These are phyloP conservation scores for Bruchidius siliquastri DNA, from an alignment of 2,888 invertebrate species.

Conservation along the genomic window DNA sequence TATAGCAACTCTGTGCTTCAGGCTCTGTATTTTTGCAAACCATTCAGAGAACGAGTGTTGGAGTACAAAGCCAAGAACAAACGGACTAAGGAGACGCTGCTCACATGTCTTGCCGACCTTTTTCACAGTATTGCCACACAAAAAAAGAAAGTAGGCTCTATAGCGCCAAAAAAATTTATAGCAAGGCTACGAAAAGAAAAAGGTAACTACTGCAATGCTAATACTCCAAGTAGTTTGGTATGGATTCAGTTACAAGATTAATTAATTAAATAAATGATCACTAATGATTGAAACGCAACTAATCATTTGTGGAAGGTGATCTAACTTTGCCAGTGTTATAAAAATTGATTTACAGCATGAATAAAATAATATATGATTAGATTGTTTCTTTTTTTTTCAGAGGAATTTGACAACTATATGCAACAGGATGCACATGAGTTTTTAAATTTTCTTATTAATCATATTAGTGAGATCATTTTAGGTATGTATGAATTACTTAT, in stretches of 20 bases:
- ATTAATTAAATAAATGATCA: too few species aligned
- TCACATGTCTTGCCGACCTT: slow-evolving; percentile 96
- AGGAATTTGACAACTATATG: slow-evolving; percentile 99
- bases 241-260: too few species aligned
- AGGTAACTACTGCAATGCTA: slow-evolving; percentile 58
- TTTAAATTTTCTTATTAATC: slow-evolving; percentile 97
- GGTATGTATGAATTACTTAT: slow-evolving; percentile 55
- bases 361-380: too few species aligned
- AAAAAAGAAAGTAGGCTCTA: slow-evolving; percentile 98
- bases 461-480: slow-evolving; percentile 95
- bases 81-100: slow-evolving; percentile 91
- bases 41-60: slow-evolving; percentile 96
- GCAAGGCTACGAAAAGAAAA: slow-evolving; percentile 97
- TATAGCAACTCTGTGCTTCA: slow-evolving; percentile 99
- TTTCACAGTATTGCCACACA: slow-evolving; percentile 99
- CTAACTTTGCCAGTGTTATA: too few species aligned
- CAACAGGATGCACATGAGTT: slow-evolving; percentile 99
- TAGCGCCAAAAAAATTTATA: slow-evolving; percentile 99
- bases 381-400: too few species aligned
- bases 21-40: slow-evolving; percentile 98
- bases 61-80: slow-evolving; percentile 97
- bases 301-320: too few species aligned
- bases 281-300: too few species aligned
- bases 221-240: too few species aligned
- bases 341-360: too few species aligned